Evolutionary conservation across 2,113 vertebrate species (phyloP).

Genomic region (Gallinago paraguaiae): DNA sequence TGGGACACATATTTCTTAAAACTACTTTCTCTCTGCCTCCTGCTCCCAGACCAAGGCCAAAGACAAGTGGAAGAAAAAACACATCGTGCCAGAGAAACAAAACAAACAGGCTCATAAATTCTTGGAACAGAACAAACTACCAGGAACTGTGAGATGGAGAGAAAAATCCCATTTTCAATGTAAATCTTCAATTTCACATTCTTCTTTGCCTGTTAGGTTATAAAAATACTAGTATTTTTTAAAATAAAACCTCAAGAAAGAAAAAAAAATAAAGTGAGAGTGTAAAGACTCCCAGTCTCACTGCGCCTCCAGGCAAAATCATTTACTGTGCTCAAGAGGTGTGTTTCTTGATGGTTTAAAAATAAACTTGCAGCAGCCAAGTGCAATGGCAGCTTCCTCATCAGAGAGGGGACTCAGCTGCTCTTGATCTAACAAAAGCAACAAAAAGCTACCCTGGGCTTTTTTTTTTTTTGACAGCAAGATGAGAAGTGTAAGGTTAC

Average conservation of each 20-base stretch:
- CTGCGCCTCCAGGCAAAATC: background rate
- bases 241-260: background rate
- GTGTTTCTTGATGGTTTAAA: background rate
- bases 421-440: background rate
- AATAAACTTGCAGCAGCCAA: background rate
- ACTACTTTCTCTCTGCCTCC: background rate
- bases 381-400: background rate
- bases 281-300: background rate
- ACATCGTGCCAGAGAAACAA: background rate
- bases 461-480: background rate
- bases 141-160: background rate
- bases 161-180: background rate
- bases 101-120: background rate
- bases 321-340: background rate
- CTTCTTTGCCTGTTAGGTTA: background rate
- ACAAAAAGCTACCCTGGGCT: background rate
- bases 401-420: background rate
- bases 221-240: background rate
- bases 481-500: background rate
- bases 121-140: background rate
- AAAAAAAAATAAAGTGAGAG: background rate
- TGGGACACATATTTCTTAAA: background rate
- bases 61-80: background rate
- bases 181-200: background rate
- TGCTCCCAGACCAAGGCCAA: background rate